Percentiles rank a stretch among this genome's conserved stretches.
These are phyloP conservation scores for Galerucella calmariensis DNA, from an alignment of 2,888 invertebrate species.

Conservation along the genomic window DNA sequence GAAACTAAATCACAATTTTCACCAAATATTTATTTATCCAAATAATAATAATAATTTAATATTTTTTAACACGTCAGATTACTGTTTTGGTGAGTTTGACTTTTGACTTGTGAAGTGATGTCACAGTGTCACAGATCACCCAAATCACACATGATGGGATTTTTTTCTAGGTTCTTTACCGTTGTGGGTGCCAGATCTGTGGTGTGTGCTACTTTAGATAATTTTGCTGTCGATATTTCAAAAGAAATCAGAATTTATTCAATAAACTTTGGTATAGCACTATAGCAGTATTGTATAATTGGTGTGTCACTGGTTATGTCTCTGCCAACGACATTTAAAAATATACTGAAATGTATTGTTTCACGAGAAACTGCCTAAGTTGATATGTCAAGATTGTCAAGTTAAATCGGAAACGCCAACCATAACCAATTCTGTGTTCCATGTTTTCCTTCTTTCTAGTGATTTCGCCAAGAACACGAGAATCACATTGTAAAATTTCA, in stretches of 20 bases:
- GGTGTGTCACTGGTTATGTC: no score
- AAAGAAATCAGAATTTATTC: no score
- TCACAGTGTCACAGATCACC: no score
- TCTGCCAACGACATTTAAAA: no score
- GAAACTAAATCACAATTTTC: neutral
- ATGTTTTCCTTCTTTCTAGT: conserved; percentile 26
- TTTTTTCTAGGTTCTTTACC: no score
- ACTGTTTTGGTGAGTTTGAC: neutral
- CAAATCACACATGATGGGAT: no score
- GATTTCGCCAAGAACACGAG: conserved; percentile 20
- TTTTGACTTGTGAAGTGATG: neutral
- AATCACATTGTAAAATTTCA: conserved; percentile 33
- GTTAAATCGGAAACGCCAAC: conserved; percentile 34
- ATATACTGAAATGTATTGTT: neutral
- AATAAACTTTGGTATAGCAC: no score
- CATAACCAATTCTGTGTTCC: conserved; percentile 22
- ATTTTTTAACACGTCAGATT: neutral
- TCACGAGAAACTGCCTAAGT: neutral
- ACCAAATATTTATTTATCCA: neutral
- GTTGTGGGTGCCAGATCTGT: no score
- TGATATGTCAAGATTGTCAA: neutral
- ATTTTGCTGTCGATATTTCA: no score
- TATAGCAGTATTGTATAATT: no score
- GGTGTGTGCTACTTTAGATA: no score
- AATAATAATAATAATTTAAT: neutral